Percentiles rank a stretch among this genome's conserved stretches.
Conservation (phyloP, 1,140 invertebrate species). For the Heterodera carotae region DNA sequence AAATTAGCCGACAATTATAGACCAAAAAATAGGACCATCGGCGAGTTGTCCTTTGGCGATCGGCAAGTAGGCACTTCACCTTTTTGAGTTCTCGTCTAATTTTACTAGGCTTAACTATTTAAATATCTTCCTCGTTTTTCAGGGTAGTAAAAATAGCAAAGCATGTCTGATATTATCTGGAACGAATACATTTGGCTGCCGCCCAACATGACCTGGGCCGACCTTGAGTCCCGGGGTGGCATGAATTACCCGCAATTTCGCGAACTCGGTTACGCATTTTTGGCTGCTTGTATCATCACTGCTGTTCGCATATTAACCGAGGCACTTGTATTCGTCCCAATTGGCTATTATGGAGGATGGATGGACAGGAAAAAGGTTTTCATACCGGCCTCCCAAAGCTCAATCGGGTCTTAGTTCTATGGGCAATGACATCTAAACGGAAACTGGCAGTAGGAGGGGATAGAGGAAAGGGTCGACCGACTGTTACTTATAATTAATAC, state of each 20-base stretch:
- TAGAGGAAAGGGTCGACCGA: too few relatives aligned
- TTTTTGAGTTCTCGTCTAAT: too few relatives aligned
- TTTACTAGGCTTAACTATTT: too few relatives aligned
- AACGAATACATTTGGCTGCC: slow-evolving; percentile 38
- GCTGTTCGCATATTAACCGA: slow-evolving; percentile 60
- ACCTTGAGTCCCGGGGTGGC: slow-evolving; percentile 35
- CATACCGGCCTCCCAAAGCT: too few relatives aligned
- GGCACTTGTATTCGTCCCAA: slow-evolving; percentile 59
- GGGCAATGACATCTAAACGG: too few relatives aligned
- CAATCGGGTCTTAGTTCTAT: too few relatives aligned
- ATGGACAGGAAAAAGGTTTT: slow-evolving; percentile 43
- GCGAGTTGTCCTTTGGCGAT: too few relatives aligned
- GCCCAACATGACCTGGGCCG: slow-evolving; percentile 31
- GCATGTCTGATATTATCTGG: slow-evolving; percentile 12
- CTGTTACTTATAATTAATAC: too few relatives aligned
- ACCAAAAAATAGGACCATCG: too few relatives aligned
- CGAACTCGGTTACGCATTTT: slow-evolving; percentile 58
- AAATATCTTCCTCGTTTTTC: neutral
- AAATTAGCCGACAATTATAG: too few relatives aligned
- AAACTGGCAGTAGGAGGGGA: too few relatives aligned
- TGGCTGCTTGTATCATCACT: slow-evolving; percentile 51
- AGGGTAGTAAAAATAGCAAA: neutral
- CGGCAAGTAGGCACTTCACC: too few relatives aligned
- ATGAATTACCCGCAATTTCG: slow-evolving; percentile 54
- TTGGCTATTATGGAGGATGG: slow-evolving; percentile 57